Conservation (phyloP, 2,797 vertebrate species). For the Oryzias sinensis region DNA sequence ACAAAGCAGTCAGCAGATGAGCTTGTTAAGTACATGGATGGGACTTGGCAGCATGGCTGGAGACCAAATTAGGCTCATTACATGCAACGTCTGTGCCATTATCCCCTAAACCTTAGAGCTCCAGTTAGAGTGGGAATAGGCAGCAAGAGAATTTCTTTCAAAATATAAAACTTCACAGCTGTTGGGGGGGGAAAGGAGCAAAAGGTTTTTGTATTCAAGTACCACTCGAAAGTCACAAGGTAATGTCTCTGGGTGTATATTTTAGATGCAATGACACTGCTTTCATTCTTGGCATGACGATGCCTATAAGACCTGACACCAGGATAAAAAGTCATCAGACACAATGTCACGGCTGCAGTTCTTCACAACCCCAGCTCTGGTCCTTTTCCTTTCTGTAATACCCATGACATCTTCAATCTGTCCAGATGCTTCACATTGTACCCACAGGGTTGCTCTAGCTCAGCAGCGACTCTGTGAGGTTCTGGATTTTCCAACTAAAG, state of each 20-base stretch:
- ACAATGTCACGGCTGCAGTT: constrained; percentile 36
- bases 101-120: constrained; percentile 7
- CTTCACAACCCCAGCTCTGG: constrained; percentile 21
- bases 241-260: constrained; percentile 2
- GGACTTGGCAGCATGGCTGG: constrained; percentile 36
- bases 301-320: constrained; percentile 18
- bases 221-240: not conserved
- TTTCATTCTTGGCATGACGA: constrained; percentile 22
- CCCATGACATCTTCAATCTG: constrained; percentile 33
- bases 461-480: constrained; percentile 14
- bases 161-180: constrained; percentile 1
- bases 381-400: constrained; percentile 33
- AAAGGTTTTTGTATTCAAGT: not conserved
- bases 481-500: constrained; percentile 25
- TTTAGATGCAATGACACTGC: constrained; percentile 8
- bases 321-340: constrained; percentile 33
- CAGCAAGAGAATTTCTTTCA: not conserved
- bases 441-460: constrained; percentile 15
- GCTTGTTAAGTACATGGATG: constrained; percentile 28
- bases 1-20: constrained; percentile 32
- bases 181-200: not conserved
- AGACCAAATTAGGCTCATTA: constrained; percentile 52
- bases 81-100: constrained; percentile 16
- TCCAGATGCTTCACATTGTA: constrained; percentile 30
- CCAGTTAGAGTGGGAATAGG: constrained; percentile 7